These are phyloP conservation scores for Agrypnia vestita DNA, from an alignment of 1,140 invertebrate genomes.

Conservation along the genomic window DNA sequence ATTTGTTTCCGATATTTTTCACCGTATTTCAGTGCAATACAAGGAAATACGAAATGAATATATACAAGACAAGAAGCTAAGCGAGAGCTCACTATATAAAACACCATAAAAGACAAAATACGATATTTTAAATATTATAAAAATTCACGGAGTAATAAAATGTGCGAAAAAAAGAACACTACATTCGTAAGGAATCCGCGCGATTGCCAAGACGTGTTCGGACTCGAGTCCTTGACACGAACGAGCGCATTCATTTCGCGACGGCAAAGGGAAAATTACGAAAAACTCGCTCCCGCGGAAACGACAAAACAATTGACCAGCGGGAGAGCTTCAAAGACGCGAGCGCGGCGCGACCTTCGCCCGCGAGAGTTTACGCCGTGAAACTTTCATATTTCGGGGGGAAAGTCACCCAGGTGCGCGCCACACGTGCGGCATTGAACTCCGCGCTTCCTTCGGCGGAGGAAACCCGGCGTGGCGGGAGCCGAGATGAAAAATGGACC, in stretches of 20 bases:
- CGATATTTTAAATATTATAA: too few relatives aligned
- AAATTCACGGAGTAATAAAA: too few relatives aligned
- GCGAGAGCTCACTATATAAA: too few relatives aligned
- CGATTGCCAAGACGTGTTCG: neutral
- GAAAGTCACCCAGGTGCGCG: slow-evolving; percentile 30
- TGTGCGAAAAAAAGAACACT: neutral
- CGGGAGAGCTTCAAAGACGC: neutral
- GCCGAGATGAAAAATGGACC: slow-evolving; percentile 15
- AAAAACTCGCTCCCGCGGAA: neutral
- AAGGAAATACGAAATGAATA: too few relatives aligned
- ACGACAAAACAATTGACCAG: neutral
- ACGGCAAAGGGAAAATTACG: slow-evolving; percentile 10
- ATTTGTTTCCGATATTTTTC: too few relatives aligned
- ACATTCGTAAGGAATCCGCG: neutral
- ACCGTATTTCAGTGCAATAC: too few relatives aligned
- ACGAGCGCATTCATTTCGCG: neutral
- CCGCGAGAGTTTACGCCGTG: slow-evolving; percentile 4
- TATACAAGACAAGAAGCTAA: too few relatives aligned
- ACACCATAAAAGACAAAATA: too few relatives aligned
- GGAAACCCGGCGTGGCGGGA: slow-evolving; percentile 1
- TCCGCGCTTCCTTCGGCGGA: neutral
- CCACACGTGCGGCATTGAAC: slow-evolving; percentile 46
- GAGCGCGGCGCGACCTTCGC: slow-evolving; percentile 32
- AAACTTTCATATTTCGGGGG: slow-evolving; percentile 36
- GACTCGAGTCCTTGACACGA: neutral